These are phyloP conservation scores for Melinaea menophilus DNA, from an alignment of 2,888 invertebrate genomes.

Conservation along the genomic window DNA sequence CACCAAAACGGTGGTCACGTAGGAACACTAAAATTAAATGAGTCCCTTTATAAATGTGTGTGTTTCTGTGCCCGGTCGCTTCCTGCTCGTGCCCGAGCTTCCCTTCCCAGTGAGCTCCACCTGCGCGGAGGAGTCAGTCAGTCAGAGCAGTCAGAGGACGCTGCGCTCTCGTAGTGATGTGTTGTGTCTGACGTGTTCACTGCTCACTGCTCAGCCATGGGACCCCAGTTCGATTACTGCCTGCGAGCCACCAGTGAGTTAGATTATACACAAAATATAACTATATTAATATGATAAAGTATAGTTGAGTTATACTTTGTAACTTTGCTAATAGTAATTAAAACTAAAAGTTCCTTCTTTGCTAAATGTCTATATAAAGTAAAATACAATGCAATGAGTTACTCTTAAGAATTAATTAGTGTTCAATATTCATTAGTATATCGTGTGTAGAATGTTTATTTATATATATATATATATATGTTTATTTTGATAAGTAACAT, in stretches of 20 bases:
- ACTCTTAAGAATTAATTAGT: constrained; percentile 1
- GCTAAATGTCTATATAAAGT: constrained; percentile 1
- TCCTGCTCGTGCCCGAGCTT: constrained; percentile 57
- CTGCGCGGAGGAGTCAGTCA: constrained; percentile 55
- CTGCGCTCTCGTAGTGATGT: constrained; percentile 68
- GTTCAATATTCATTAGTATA: neutral
- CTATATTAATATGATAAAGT: too few species aligned
- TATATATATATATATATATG: neutral
- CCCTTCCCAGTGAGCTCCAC: constrained; percentile 59
- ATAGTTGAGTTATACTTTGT: too few species aligned
- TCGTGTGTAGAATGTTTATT: neutral
- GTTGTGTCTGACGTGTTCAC: constrained; percentile 50
- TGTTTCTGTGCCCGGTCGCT: constrained; percentile 40
- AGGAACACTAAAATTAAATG: constrained; percentile 61
- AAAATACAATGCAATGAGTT: neutral
- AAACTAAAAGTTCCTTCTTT: constrained; percentile 1
- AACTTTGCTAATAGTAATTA: neutral
- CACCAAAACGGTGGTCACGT: constrained; percentile 52
- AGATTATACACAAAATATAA: too few species aligned
- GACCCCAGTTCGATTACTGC: constrained; percentile 74
- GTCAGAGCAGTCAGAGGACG: constrained; percentile 51
- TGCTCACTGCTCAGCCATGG: constrained; percentile 47
- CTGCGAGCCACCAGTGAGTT: constrained; percentile 72
- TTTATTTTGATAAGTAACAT: neutral
- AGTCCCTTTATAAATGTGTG: constrained; percentile 40